Evolutionary conservation across 1,140 invertebrate genomes (phyloP), one percentile per base, ranked within the genome.

Genomic region (Drosophila pallidifrons): DNA sequence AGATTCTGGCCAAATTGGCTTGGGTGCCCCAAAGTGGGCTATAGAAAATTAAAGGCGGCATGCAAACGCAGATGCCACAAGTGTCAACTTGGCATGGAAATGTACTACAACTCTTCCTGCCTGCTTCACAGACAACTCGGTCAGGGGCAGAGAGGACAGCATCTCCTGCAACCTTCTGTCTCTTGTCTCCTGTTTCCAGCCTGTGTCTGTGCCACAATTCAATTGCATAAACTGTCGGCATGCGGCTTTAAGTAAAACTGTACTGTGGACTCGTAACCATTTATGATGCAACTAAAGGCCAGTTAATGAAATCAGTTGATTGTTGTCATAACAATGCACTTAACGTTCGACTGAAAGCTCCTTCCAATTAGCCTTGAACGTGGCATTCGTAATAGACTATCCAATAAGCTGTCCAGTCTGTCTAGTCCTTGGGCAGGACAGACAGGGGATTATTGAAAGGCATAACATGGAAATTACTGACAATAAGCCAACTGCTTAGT

Each of bases 211-310:
- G 52, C 11, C 13, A 10, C 54, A 41, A 20, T 57, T 57, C 15
- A 57, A 41, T 57, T 57, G 35, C 32, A 61, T 60, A 60, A 60
- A 46, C n/a, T 45, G 38, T 25, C 38, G n/a, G 57, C 41, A 71
- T 49, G 49, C 13, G 25, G 32, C 43, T 45, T 35, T 25, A 66
- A 58, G 16, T 72, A 43, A 47, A 43, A 32, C 10, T 10, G 45
- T n/a, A 13, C 25, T 52, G 13, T 2, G 20, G 3, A 35, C 54
- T 45, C 51, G 51, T 51, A 49, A 43, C 6, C 61, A 72, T 58
- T 64, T 63, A 75, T 64, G 47, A 64, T 64, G 67, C 59, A 75
- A 70, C 69, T 70, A 71, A 57, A 45, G 20, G 52, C n/a, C 52
- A 43, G 35, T 35, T 64, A 52, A 75, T 75, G 10, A 30, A 75